A percentile compares a stretch with the other conserved stretches of the same genome.
These are phyloP conservation scores for Heliothis subflexa DNA, from an alignment of 1,140 invertebrate species.

Conservation along the genomic window DNA sequence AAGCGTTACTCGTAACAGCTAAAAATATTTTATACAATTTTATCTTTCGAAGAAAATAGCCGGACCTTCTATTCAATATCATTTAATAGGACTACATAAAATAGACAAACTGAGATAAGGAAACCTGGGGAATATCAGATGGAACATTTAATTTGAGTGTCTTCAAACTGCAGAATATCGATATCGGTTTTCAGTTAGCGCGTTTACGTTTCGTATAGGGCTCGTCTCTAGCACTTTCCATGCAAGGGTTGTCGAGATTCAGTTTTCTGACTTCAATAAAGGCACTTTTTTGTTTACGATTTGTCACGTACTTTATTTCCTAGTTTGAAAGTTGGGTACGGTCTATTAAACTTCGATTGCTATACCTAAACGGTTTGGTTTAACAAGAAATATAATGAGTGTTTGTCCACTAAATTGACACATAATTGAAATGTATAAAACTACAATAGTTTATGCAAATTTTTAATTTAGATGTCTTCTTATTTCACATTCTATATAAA, in stretches of 20 bases:
- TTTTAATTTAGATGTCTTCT: neutral
- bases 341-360: slow-evolving; percentile 12
- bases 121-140: slow-evolving; percentile 11
- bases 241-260: slow-evolving; percentile 12
- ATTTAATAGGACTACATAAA: neutral
- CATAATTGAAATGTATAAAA: neutral
- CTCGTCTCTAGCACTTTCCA: slow-evolving; percentile 16
- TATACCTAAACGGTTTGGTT: neutral
- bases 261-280: neutral
- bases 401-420: neutral
- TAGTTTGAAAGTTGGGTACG: slow-evolving; percentile 1
- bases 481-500: neutral
- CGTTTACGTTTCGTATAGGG: slow-evolving; percentile 14
- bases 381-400: neutral
- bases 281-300: neutral
- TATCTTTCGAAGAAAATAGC: too few relatives aligned
- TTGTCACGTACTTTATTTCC: slow-evolving; percentile 4
- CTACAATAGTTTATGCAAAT: neutral
- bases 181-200: slow-evolving; percentile 33
- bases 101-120: neutral
- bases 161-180: slow-evolving; percentile 18
- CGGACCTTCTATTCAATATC: neutral
- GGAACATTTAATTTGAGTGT: slow-evolving; percentile 22
- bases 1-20: too few relatives aligned
- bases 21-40: too few relatives aligned